phyloP scores from a whole-genome alignment of 2,797 vertebrate genomes.

The Trachurus trachurus region DNA sequence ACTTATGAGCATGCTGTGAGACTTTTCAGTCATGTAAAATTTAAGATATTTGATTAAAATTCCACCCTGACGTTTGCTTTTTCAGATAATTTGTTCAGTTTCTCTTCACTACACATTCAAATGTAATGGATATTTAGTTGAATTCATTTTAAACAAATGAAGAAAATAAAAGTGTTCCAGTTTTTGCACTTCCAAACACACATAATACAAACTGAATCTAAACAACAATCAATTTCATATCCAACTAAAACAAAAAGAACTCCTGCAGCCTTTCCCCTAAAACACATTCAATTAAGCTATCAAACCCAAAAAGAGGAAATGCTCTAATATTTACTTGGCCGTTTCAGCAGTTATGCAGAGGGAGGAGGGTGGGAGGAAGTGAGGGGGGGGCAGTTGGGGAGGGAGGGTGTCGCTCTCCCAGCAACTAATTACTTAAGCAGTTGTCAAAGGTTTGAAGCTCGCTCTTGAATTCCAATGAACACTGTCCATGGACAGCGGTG shows the following conservation, averaged over 20 bases:
- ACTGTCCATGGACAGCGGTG: slow-evolving; percentile 83
- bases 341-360: slow-evolving; percentile 60
- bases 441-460: slow-evolving; percentile 86
- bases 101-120: neutral
- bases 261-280: slow-evolving; percentile 37
- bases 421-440: slow-evolving; percentile 87
- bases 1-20: neutral
- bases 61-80: neutral
- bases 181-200: too few relatives aligned
- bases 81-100: neutral
- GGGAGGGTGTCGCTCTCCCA: slow-evolving; percentile 74
- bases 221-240: slow-evolving; percentile 32
- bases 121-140: neutral
- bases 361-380: slow-evolving; percentile 15
- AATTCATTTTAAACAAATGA: neutral
- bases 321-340: slow-evolving; percentile 78
- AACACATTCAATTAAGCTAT: slow-evolving; percentile 75
- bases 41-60: too few relatives aligned
- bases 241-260: slow-evolving; percentile 57
- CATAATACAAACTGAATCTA: neutral
- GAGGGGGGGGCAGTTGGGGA: neutral
- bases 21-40: neutral
- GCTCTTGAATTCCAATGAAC: slow-evolving; percentile 88
- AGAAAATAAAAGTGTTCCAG: too few relatives aligned
- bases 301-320: slow-evolving; percentile 78